Conservation (phyloP, 2,888 invertebrate genomes). For the Rhagophthalmus giganteus region DNA sequence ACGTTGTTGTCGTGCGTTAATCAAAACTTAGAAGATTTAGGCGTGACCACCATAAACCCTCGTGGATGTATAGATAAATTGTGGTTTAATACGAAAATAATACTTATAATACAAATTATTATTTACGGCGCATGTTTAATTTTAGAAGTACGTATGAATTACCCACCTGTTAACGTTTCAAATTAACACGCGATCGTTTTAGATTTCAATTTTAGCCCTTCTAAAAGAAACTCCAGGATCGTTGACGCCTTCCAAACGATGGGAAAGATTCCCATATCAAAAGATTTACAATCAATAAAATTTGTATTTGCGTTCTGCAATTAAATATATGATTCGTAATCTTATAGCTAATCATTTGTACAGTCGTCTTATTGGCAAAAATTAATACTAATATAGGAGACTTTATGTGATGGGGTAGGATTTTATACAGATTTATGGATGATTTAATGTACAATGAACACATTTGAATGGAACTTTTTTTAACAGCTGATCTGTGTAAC, state of each 20-base stretch:
- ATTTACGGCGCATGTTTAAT: slow-evolving; percentile 33
- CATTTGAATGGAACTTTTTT: slow-evolving; percentile 17
- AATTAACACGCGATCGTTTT: too few species aligned
- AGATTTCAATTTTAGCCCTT: slow-evolving; percentile 10
- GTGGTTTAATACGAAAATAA: slow-evolving; percentile 25
- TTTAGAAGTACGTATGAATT: slow-evolving; percentile 38
- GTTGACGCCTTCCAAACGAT: too few species aligned
- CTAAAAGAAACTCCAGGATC: background rate
- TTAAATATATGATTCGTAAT: too few species aligned
- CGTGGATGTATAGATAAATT: slow-evolving; percentile 37
- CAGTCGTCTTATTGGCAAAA: slow-evolving; percentile 21
- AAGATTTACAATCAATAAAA: too few species aligned
- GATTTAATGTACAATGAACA: slow-evolving; percentile 26
- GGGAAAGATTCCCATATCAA: too few species aligned
- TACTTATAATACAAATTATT: slow-evolving; percentile 35
- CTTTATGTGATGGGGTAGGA: slow-evolving; percentile 2
- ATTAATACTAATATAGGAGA: slow-evolving; percentile 9
- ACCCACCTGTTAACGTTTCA: too few species aligned
- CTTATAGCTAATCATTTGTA: slow-evolving; percentile 12
- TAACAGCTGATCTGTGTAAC: slow-evolving; percentile 1
- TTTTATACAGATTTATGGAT: slow-evolving; percentile 18
- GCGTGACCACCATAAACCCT: slow-evolving; percentile 37
- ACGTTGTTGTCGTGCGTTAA: slow-evolving; percentile 34
- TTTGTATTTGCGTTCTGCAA: too few species aligned
- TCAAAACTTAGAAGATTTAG: slow-evolving; percentile 36